These are phyloP conservation scores for Zelostemma sp. DNA, from an alignment of 1,140 invertebrate species.

Conservation along the genomic window DNA sequence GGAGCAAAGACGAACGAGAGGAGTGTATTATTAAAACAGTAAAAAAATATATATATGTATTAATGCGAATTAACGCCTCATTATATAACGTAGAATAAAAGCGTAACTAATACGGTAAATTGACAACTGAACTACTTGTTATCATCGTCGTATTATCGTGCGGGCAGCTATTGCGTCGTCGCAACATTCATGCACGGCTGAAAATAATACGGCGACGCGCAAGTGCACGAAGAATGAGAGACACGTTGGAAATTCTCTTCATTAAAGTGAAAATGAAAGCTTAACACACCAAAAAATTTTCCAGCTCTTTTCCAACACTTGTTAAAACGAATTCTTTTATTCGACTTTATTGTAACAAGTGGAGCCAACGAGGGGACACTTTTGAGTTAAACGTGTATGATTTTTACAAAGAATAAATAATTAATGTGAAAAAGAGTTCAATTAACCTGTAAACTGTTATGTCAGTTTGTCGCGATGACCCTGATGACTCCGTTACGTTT, in stretches of 20 bases:
- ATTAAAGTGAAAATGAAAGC: no score
- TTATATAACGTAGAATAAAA: conserved; percentile 46
- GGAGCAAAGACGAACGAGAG: conserved; percentile 9
- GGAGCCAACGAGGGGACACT: no score
- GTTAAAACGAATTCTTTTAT: no score
- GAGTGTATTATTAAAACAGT: conserved; percentile 12
- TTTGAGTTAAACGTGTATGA: no score
- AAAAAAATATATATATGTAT: conserved; percentile 17
- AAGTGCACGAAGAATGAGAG: neutral
- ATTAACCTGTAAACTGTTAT: no score
- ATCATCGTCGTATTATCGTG: conserved; percentile 18
- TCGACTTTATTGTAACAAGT: no score
- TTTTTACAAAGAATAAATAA: no score
- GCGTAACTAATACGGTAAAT: conserved; percentile 46
- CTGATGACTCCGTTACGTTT: no score
- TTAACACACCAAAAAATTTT: no score
- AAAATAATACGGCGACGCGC: neutral
- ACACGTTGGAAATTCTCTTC: neutral
- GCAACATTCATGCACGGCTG: neutral
- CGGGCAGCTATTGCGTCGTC: conserved; percentile 10
- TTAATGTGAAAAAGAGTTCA: no score
- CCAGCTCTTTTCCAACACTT: no score
- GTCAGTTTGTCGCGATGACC: no score
- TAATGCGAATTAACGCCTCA: conserved; percentile 43
- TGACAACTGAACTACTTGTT: conserved; percentile 47